Evolutionary conservation across 1,140 invertebrate species (phyloP), one percentile per base, ranked within the genome.

Genomic region (Harlomillsia oculata): DNA sequence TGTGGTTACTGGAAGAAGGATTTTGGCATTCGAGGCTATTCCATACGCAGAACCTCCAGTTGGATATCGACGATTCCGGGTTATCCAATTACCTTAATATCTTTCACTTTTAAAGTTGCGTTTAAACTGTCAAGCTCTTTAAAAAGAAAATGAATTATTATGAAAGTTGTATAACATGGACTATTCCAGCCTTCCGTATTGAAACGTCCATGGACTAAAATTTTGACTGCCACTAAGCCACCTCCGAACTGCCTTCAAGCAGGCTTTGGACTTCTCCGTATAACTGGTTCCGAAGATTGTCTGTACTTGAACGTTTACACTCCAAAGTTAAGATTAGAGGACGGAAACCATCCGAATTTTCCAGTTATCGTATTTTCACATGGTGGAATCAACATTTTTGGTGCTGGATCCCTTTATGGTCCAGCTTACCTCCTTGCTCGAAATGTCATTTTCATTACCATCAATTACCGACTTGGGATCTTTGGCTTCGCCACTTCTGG

Each of bases 341-440:
- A 41, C 39, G 6, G 18, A 11, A 41, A 41, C 13, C 6, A 41
- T 9, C n/a, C 8, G 21, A 3, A 32, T 8, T 37, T 60, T 18
- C 60, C 60, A 13, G 78, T 80, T 2, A 56, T 81, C 18, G 71
- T 80, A 1, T 78, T 74, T 66, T 76, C 80, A 48, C 79, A 81
- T 55, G 48, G 70, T 66, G 54, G 65, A 65, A 20, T 70, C 59
- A 52, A 66, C 52, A 32, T 68, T 57, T 67, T 72, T 41, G 63
- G 65, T 39, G 26, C 28, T n/a, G 55, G 25, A 13, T 28, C 16
- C 16, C 54, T 56, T 3, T 53, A 56, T 36, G 66, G 66, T 32
- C 63, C 65, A 18, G 46, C 66, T 16, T 65, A 63, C 44, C 26
- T 67, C 8, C 26, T 67, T 3, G 63, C 65, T 9, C 20, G 54